Conservation (phyloP, 53 echinoderm and acorn worm species). For the Luidia sarsii region DNA sequence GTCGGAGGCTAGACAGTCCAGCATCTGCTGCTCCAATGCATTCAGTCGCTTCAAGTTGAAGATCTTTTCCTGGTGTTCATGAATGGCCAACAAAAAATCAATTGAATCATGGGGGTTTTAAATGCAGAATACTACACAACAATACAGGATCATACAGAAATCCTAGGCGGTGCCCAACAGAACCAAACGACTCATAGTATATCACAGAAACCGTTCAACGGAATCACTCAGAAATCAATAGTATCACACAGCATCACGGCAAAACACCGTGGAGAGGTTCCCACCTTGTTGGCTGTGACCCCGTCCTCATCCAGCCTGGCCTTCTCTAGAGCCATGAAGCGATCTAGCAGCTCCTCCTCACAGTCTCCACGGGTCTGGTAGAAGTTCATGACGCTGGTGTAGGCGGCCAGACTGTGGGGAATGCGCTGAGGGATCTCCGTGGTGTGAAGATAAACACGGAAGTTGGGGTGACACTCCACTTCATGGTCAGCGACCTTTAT, state of each 20-base stretch:
- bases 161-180: too few relatives aligned
- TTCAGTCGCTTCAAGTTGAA: conserved; percentile 88
- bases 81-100: too few relatives aligned
- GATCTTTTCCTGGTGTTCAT: conserved; percentile 91
- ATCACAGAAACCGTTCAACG: too few relatives aligned
- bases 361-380: conserved; percentile 87
- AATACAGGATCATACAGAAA: too few relatives aligned
- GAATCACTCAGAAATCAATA: too few relatives aligned
- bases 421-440: conserved; percentile 84
- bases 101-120: too few relatives aligned
- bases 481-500: conserved; percentile 95
- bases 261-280: too few relatives aligned
- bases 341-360: conserved; percentile 91
- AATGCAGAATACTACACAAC: too few relatives aligned
- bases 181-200: too few relatives aligned
- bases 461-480: conserved; percentile 93
- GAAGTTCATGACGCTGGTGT: conserved; percentile 90
- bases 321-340: conserved; percentile 93
- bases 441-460: conserved; percentile 91
- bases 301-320: conserved; percentile 94
- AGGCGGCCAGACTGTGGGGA: conserved; percentile 88
- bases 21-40: conserved; percentile 92
- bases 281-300: conserved; percentile 73
- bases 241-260: too few relatives aligned
- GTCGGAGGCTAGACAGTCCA: conserved; percentile 86